Base-by-base conservation (phyloP, 1,140 invertebrate species). In the Drosophila orosa region DNA sequence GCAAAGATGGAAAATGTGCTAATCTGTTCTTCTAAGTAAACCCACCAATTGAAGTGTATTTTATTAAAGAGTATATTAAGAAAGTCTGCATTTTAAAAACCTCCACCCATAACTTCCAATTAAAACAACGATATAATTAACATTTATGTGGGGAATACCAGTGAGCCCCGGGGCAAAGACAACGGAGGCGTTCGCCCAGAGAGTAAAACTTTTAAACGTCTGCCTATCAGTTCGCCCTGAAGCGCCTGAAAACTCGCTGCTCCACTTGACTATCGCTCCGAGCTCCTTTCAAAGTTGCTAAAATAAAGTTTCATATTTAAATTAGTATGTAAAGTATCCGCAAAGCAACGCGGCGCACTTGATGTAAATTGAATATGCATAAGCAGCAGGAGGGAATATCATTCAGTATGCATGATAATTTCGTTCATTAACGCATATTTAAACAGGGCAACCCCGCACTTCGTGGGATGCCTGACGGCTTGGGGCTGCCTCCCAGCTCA, bases 381-480 rank as follows among this genome's bases (percentile, higher is more conserved):
- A 72, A 73, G 59, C 57, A 35, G 45, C 47, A 45, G 59, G 54
- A 45, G 44, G 57, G 63, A 48, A 68, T 59, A 80, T 73, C 60
- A 80, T 89, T 80, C 75, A 76, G 68, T 84, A 84, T 89, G 80
- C 62, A 89, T 80, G 77, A 89, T 89, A 87, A 84, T 89, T 84
- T 78, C 62, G 71, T 77, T 89, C 84, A 84, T 89, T 89, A 89
- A 89, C 77, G 85, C 84, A 89, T 86, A 89, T 89, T 89, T 80
- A 74, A 89, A 39, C 75, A 66, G 76, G 59, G 50, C 37, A 55
- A 47, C 50, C 57, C 61, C 33, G 40, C 62, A 42, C 25, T 15
- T 47, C 31, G 24, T 22, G 13, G 24, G 22, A 25, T 15, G 44
- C 22, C 3, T 12, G 45, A 2, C 15, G 25, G 45, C 45, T 48